phyloP scores from a whole-genome alignment of 2,888 invertebrate species.

The Pristionchus maxplancki region DNA sequence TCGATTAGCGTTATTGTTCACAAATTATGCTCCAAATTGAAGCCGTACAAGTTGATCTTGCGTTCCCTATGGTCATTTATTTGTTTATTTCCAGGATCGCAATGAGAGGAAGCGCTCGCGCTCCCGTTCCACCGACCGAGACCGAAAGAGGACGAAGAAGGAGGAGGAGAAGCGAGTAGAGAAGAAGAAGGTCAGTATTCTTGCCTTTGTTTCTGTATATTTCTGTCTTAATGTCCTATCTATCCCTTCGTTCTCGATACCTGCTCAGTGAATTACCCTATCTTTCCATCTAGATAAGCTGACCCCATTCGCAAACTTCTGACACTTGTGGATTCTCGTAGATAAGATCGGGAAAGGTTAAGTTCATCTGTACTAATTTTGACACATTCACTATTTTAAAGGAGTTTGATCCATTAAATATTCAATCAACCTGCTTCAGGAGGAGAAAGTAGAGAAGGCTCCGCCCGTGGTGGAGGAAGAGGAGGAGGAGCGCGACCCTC shows the following conservation, averaged over 20 bases:
- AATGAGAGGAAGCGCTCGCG: constrained; percentile 23
- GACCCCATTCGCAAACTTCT: no score
- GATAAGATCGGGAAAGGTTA: no score
- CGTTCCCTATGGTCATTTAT: no score
- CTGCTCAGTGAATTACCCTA: no score
- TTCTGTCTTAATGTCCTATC: neutral
- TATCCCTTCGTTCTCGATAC: neutral
- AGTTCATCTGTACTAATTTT: no score
- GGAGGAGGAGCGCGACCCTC: constrained; percentile 42
- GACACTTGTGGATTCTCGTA: no score
- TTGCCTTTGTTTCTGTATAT: neutral
- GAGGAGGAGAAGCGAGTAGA: constrained; percentile 52
- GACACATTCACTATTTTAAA: no score
- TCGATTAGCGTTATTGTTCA: no score
- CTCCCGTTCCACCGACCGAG: constrained; percentile 52
- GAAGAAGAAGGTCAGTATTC: constrained; percentile 26
- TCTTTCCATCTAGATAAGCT: no score
- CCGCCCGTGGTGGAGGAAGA: constrained; percentile 18
- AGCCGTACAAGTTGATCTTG: no score
- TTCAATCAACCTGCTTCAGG: neutral
- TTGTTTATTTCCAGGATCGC: neutral
- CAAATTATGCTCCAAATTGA: no score
- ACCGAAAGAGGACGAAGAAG: constrained; percentile 45
- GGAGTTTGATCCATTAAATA: no score
- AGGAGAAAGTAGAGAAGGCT: neutral